Percentiles rank a stretch among this genome's conserved stretches.
Evolutionary conservation across 2,797 vertebrate genomes (phyloP).

Genomic region (Crax fasciolata): DNA sequence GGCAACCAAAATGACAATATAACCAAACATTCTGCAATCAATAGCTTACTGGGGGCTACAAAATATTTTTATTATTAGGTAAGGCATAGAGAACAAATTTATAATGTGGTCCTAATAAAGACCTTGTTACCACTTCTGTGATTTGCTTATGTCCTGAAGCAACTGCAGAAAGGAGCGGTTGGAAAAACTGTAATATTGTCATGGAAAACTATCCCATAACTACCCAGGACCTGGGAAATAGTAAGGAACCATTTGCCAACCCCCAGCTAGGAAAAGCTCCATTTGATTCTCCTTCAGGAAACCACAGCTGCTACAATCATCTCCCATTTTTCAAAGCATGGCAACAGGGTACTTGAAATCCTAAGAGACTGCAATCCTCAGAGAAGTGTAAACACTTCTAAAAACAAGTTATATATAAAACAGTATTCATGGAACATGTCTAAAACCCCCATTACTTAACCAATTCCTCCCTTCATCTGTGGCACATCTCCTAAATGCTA

Average conservation of each 20-base stretch:
- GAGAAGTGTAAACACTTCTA: not conserved
- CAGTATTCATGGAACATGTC: not conserved
- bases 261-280: not conserved
- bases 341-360: not conserved
- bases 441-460: not conserved
- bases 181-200: not conserved
- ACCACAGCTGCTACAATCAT: not conserved
- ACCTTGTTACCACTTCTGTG: not conserved
- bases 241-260: not conserved
- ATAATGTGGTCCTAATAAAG: not conserved
- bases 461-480: not conserved
- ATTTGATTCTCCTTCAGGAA: not conserved
- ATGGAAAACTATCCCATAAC: not conserved
- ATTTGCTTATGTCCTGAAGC: not conserved
- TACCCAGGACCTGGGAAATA: not conserved
- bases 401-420: not conserved
- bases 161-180: not conserved
- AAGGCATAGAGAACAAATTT: not conserved
- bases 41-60: not conserved
- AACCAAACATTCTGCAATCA: not conserved
- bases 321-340: constrained; percentile 1
- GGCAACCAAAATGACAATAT: not conserved
- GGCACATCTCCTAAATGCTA: not conserved
- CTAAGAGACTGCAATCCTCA: not conserved
- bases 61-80: constrained; percentile 7